These are phyloP conservation scores for Mormoops blainvillei DNA, from an alignment of 2,113 vertebrate species.

Conservation along the genomic window DNA sequence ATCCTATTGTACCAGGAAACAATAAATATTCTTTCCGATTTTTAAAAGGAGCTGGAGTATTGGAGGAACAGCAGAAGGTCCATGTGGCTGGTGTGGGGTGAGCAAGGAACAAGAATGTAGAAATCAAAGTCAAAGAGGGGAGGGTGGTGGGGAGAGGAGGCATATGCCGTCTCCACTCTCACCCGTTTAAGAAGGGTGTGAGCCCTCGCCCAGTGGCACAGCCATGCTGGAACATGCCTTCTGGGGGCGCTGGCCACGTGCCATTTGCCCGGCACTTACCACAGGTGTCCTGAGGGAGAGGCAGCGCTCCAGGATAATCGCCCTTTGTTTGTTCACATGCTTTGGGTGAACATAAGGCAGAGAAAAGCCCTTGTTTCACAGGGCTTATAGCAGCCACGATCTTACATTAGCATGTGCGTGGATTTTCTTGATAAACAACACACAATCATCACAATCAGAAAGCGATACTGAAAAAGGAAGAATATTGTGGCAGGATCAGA, in stretches of 20 bases:
- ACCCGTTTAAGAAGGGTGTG: background rate
- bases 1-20: constrained; percentile 36
- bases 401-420: background rate
- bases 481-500: background rate
- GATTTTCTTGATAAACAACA: background rate
- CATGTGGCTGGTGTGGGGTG: background rate
- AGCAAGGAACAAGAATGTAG: background rate
- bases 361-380: background rate
- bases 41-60: background rate
- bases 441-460: background rate
- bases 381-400: background rate
- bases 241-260: background rate
- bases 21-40: constrained; percentile 76
- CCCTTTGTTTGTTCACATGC: background rate
- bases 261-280: background rate
- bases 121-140: background rate
- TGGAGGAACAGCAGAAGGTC: background rate
- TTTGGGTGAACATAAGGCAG: background rate
- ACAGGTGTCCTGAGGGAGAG: background rate
- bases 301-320: too few relatives aligned
- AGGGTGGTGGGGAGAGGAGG: accelerated
- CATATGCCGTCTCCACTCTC: background rate
- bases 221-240: background rate
- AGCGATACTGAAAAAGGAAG: background rate
- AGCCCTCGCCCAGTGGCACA: accelerated